Conservation (phyloP, 2,888 invertebrate species). For the Graphium colonna region DNA sequence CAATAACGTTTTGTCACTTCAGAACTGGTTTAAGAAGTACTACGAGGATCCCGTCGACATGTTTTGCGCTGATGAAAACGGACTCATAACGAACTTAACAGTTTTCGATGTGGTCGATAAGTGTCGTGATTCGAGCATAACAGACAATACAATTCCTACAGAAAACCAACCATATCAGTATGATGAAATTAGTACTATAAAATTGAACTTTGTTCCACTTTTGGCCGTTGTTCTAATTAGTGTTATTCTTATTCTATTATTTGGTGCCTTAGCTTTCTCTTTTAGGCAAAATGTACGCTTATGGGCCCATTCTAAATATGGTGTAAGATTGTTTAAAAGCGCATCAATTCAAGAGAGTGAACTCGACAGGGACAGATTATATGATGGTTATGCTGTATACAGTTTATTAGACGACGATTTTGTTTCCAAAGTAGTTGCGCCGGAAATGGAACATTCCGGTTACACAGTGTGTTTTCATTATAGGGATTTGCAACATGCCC, state of each 20-base stretch:
- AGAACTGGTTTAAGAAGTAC: slow-evolving; percentile 84
- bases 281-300: slow-evolving; percentile 89
- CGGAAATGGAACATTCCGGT: slow-evolving; percentile 85
- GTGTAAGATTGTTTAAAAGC: slow-evolving; percentile 87
- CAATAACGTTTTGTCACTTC: slow-evolving; percentile 82
- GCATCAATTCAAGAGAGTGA: slow-evolving; percentile 78
- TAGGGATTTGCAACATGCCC: slow-evolving; percentile 81
- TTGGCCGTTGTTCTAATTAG: slow-evolving; percentile 86
- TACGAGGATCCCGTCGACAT: slow-evolving; percentile 83
- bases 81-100: slow-evolving; percentile 59
- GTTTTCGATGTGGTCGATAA: slow-evolving; percentile 71
- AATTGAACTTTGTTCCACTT: slow-evolving; percentile 85
- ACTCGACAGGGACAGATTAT: slow-evolving; percentile 84
- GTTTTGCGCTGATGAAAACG: slow-evolving; percentile 81
- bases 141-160: slow-evolving; percentile 77
- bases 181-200: slow-evolving; percentile 84
- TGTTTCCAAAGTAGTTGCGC: slow-evolving; percentile 84
- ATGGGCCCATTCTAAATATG: slow-evolving; percentile 90
- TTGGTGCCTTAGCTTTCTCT: slow-evolving; percentile 86
- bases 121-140: slow-evolving; percentile 69
- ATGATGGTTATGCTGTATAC: slow-evolving; percentile 94
- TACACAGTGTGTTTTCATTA: slow-evolving; percentile 84
- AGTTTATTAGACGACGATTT: slow-evolving; percentile 89
- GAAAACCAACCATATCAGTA: slow-evolving; percentile 81
- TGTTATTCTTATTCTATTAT: slow-evolving; percentile 84